Evolutionary conservation across 2,113 vertebrate genomes (phyloP).

Genomic region (Xiphophorus hellerii): DNA sequence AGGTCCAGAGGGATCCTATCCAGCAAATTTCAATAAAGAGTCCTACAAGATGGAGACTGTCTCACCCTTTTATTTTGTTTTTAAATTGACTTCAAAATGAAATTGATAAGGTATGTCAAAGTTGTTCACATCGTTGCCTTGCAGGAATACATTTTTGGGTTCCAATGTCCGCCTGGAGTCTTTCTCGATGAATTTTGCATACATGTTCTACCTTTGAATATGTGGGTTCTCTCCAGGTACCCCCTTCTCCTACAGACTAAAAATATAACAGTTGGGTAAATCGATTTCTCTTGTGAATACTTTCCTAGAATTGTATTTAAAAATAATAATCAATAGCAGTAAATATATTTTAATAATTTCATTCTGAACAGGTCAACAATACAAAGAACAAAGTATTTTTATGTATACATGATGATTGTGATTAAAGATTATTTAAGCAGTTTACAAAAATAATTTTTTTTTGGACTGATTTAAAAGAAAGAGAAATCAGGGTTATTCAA

Average conservation of each 20-base stretch:
- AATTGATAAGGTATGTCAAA: background rate
- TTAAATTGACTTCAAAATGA: background rate
- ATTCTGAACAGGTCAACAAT: background rate
- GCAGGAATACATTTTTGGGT: background rate
- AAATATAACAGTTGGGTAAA: conserved; percentile 14
- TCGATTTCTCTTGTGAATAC: background rate
- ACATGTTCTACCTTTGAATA: background rate
- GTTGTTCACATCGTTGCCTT: background rate
- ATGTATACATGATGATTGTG: background rate
- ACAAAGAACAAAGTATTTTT: background rate
- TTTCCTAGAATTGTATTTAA: background rate
- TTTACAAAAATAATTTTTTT: background rate
- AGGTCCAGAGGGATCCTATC: conserved; percentile 37
- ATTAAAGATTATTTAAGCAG: background rate
- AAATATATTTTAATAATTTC: background rate
- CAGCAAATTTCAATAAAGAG: conserved; percentile 1
- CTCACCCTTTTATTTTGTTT: background rate
- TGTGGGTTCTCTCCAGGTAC: background rate
- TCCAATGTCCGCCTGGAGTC: background rate
- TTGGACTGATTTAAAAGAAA: conserved; percentile 4
- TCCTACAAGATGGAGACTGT: background rate
- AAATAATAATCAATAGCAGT: background rate
- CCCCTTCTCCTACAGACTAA: background rate
- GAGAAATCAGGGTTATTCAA: conserved; percentile 10
- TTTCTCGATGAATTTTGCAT: background rate